Evolutionary conservation across 2,888 invertebrate genomes (phyloP), one percentile per base, ranked within the genome.

Genomic region (Himalopsyche kuldschensis): DNA sequence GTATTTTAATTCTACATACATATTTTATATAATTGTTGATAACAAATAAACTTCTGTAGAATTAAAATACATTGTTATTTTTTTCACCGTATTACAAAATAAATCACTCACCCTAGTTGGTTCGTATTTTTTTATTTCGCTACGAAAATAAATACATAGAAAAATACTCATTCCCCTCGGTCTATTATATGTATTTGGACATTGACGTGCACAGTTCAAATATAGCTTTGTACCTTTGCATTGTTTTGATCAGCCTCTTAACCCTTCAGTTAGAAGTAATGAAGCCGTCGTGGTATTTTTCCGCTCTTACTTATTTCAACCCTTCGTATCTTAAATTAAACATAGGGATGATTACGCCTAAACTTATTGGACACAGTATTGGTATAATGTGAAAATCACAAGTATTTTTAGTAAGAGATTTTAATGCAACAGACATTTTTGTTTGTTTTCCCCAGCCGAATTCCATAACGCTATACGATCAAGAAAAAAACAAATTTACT

Each of bases 201-300:
- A 55, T 55, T 55, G 55, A 55, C 55, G 55, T 20, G 20, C 4
- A 55, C 55, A 20, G 55, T 55, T 55, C 55, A 55, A 55, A 55
- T 55, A 55, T 20, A 55, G 24, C 20, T 20, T 55, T 5, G 55
- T 20, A 55, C 5, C 55, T 55, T 30, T 6, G 32, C 30, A 75
- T 55, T 81, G 77, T 41, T 78, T 84, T 84, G 79, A 84, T 81
- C 84, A 84, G 79, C 84, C 80, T 55, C 55, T 84, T 84, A 76
- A 86, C 86, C 86, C 86, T 86, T 84, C 84, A 84, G 78, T 84
- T 63, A 78, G 47, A 84, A 84, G 84, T 86, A 86, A 86, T 86
- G 86, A 86, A 84, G 78, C 82, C 84, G 82, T 85, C 48, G 80
- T 81, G 84, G 84, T 55, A 78, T 78, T 81, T 85, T 84, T 83